These are phyloP conservation scores for Lerista edwardsae DNA, from an alignment of 2,797 vertebrate species.

Conservation along the genomic window DNA sequence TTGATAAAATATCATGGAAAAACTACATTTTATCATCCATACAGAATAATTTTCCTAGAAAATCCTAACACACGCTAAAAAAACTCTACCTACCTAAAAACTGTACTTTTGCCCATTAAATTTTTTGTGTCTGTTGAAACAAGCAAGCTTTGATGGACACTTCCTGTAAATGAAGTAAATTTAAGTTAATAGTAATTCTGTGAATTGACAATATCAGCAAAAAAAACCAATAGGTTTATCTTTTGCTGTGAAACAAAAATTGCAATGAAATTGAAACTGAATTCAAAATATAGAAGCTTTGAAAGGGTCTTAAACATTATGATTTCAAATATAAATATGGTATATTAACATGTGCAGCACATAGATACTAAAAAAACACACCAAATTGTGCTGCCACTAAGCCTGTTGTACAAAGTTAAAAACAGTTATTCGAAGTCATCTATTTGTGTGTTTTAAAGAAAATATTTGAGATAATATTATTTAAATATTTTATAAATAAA, in stretches of 20 bases:
- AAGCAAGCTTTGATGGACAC: conserved; percentile 57
- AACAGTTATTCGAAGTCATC: neutral
- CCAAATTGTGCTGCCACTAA: neutral
- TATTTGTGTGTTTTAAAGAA: neutral
- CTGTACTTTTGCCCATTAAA: conserved; percentile 67
- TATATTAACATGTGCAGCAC: neutral
- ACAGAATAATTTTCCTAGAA: conserved; percentile 8
- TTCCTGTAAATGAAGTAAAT: conserved; percentile 66
- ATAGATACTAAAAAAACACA: too few relatives aligned
- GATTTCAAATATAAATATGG: neutral
- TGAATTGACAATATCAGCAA: conserved; percentile 4
- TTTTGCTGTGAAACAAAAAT: neutral
- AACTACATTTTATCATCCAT: conserved; percentile 1
- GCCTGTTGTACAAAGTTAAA: neutral
- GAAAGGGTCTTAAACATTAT: neutral
- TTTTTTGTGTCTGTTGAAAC: conserved; percentile 66
- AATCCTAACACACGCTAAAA: conserved; percentile 46
- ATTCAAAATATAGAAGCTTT: neutral
- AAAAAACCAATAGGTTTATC: conserved; percentile 24
- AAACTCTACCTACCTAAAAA: conserved; percentile 65
- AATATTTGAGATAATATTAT: too few relatives aligned
- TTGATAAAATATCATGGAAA: neutral
- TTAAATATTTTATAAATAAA: too few relatives aligned
- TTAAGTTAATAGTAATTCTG: conserved; percentile 50
- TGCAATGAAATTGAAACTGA: neutral